phyloP scores from a whole-genome alignment of 2,797 vertebrate species.

The Brachyrhaphis roseni region DNA sequence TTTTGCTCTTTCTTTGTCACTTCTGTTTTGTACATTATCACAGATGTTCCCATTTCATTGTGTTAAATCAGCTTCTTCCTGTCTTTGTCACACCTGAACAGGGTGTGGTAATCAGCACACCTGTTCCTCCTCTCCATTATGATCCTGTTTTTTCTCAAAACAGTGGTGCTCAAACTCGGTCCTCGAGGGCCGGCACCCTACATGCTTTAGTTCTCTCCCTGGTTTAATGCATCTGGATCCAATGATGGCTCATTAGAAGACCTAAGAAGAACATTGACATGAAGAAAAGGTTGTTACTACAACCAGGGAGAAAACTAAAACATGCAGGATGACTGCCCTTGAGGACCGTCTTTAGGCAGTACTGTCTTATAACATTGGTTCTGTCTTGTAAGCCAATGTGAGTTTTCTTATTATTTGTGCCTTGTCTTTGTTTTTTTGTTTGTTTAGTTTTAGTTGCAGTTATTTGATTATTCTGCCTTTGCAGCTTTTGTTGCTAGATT shows the following conservation, averaged over 20 bases:
- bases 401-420: background rate
- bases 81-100: background rate
- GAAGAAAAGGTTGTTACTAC: too few species aligned
- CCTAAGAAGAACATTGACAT: too few species aligned
- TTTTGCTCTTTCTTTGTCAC: background rate
- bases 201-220: too few species aligned
- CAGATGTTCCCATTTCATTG: background rate
- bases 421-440: background rate
- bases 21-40: background rate
- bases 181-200: too few species aligned
- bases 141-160: background rate
- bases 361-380: too few species aligned
- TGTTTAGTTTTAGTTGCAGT: background rate
- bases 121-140: background rate
- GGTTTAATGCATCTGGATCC: too few species aligned
- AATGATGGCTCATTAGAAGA: too few species aligned
- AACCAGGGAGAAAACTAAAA: too few species aligned
- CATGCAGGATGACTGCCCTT: too few species aligned
- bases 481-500: background rate
- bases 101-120: background rate
- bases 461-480: background rate
- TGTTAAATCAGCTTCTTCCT: background rate
- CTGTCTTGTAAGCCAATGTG: too few species aligned
- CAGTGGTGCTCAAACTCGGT: too few species aligned
- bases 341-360: too few species aligned